Base-by-base conservation (phyloP, 2,113 vertebrate species). In the Otis tarda region DNA sequence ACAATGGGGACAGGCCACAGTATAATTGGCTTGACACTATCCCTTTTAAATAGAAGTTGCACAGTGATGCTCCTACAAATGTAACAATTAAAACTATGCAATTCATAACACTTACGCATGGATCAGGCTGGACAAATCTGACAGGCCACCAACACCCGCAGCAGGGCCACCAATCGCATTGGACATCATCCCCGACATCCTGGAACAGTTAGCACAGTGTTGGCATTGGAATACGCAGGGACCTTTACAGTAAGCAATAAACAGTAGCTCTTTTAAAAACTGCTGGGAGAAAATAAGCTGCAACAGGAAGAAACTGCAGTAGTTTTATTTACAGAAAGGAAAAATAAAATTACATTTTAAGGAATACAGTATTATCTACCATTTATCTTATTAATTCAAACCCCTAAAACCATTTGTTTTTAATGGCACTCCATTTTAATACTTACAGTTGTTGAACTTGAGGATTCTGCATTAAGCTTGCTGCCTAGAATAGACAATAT, bases 151-250 rank as follows among this genome's bases (percentile, higher is more conserved):
- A 83, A 99, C 99, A 69, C 99, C 99, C 3, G 99, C 99, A 53
- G 98, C 99, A 69, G 99, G 98, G 49, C 99, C 99, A 35, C 99
- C 98, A 18, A 99, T 99, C 17, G 99, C 99, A 17, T 99, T 99
- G 13, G 99, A 98, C 99, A 99, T 99, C 99, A 99, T 99, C 79
- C 99, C 99, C 3, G 99, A 99, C 99, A 99, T 99, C 63, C 99
- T 99, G 96, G 21, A 97, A 81, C 14, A 97, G 91, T 68, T 93
- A 80, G 85, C 71, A 92, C 4, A 89, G 43, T 21, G 83, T 39
- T 87, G 83, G n/a, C 35, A 92, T 67, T 79, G 93, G 13, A 17
- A 31, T 56, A 79, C 60, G 67, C 75, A 85, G n/a, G 41, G 4
- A 89, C 7, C 43, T 68, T 69, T 49, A 78, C 17, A 74, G 30